Conservation (phyloP, 2,797 vertebrate species). For the Sebastes glaucus region DNA sequence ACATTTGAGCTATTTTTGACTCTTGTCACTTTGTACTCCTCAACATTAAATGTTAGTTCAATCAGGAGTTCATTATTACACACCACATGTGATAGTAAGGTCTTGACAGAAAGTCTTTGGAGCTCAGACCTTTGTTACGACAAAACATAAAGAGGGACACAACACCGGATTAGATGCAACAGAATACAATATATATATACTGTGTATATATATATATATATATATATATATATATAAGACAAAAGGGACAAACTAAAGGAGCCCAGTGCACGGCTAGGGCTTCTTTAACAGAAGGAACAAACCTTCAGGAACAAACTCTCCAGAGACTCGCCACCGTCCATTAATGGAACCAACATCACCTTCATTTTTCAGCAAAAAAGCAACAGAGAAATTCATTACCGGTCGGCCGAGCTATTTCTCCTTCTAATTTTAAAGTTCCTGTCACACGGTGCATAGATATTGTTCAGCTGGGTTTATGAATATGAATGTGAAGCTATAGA, state of each 20-base stretch:
- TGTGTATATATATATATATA: too few relatives aligned
- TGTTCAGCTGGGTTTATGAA: conserved; percentile 10
- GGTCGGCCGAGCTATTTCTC: background rate
- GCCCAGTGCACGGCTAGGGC: too few relatives aligned
- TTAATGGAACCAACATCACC: background rate
- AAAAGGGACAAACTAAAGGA: too few relatives aligned
- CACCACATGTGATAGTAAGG: too few relatives aligned
- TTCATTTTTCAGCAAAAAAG: conserved; percentile 2
- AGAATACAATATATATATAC: too few relatives aligned
- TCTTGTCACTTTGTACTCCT: background rate
- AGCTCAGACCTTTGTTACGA: too few relatives aligned
- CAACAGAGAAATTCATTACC: background rate
- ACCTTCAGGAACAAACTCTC: too few relatives aligned
- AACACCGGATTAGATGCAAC: background rate
- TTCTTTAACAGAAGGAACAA: too few relatives aligned
- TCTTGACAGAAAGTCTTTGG: too few relatives aligned
- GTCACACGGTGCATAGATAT: background rate
- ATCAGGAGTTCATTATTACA: too few relatives aligned
- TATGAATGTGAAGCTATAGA: conserved; percentile 14
- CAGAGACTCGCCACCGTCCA: background rate
- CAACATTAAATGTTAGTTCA: background rate
- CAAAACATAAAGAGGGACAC: background rate
- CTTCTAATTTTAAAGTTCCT: background rate
- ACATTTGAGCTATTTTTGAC: background rate
- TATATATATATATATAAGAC: too few relatives aligned